These are phyloP conservation scores for Calliopum simillimum DNA, from an alignment of 2,888 invertebrate genomes.

Conservation along the genomic window DNA sequence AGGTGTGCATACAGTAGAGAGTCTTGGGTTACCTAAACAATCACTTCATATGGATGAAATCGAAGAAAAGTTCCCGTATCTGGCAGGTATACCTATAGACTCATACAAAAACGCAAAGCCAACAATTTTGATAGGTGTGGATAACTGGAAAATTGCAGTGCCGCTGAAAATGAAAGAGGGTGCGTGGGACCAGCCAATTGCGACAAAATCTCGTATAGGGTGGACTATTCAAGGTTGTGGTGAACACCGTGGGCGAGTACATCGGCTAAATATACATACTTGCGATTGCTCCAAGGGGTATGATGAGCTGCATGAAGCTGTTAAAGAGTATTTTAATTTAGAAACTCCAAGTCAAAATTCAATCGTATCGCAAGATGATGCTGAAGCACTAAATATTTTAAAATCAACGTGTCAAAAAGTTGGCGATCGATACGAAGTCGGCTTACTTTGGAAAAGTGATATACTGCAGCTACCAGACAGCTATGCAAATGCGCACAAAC, in stretches of 20 bases:
- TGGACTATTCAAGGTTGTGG: slow-evolving; percentile 30
- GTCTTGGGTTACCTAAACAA: slow-evolving; percentile 11
- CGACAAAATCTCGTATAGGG: slow-evolving; percentile 37
- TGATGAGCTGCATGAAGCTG: slow-evolving; percentile 26
- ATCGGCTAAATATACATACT: slow-evolving; percentile 29
- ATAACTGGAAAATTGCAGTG: slow-evolving; percentile 34
- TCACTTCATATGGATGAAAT: slow-evolving; percentile 1
- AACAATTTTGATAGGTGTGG: slow-evolving; percentile 16
- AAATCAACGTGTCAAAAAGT: slow-evolving; percentile 36
- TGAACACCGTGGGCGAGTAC: neutral
- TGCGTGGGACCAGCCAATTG: slow-evolving; percentile 20
- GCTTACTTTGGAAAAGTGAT: slow-evolving; percentile 48
- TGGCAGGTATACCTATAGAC: slow-evolving; percentile 16
- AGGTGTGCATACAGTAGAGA: slow-evolving; percentile 18
- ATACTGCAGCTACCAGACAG: slow-evolving; percentile 39
- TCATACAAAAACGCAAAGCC: slow-evolving; percentile 23
- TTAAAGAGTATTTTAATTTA: slow-evolving; percentile 24
- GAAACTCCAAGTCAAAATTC: slow-evolving; percentile 26
- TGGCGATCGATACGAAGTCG: slow-evolving; percentile 42
- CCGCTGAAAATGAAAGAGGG: slow-evolving; percentile 38
- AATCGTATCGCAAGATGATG: slow-evolving; percentile 36
- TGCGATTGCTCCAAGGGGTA: slow-evolving; percentile 32
- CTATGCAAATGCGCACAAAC: slow-evolving; percentile 15
- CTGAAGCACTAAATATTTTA: slow-evolving; percentile 34
- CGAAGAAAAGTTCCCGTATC: slow-evolving; percentile 2